Conservation (phyloP, 2,113 vertebrate genomes). For the Emberiza fucata region DNA sequence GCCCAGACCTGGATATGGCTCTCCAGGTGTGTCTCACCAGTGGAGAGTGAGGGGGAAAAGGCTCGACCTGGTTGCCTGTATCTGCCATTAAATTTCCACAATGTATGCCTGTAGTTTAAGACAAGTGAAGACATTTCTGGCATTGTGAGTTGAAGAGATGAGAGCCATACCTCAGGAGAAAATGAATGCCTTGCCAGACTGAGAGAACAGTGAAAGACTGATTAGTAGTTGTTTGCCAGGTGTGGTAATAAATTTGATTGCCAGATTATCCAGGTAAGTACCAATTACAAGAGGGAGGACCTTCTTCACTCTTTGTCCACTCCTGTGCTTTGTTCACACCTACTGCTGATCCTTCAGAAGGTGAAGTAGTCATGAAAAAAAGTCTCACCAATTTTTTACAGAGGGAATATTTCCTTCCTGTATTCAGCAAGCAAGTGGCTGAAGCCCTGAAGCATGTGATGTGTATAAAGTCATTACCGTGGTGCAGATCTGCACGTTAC, state of each 20-base stretch:
- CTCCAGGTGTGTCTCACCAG: not conserved
- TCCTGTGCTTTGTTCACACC: not conserved
- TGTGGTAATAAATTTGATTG: not conserved
- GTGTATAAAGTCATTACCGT: not conserved
- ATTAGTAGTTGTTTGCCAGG: not conserved
- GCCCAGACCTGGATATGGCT: not conserved
- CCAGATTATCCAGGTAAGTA: not conserved
- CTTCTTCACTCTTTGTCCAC: not conserved
- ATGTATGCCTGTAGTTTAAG: not conserved
- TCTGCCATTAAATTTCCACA: not conserved
- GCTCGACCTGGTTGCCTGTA: not conserved
- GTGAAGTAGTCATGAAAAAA: not conserved
- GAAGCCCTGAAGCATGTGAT: not conserved
- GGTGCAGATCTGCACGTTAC: not conserved
- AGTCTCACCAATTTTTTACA: not conserved
- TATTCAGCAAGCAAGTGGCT: not conserved
- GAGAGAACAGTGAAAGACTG: not conserved
- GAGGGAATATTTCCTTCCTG: not conserved
- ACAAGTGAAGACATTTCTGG: not conserved
- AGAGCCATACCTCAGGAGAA: not conserved
- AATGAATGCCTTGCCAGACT: not conserved
- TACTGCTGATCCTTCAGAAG: not conserved
- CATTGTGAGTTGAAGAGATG: not conserved
- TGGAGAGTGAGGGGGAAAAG: not conserved
- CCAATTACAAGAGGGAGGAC: not conserved